Base-by-base conservation (phyloP, 92 coral and sea anemone genomes). In the Porites rus region DNA sequence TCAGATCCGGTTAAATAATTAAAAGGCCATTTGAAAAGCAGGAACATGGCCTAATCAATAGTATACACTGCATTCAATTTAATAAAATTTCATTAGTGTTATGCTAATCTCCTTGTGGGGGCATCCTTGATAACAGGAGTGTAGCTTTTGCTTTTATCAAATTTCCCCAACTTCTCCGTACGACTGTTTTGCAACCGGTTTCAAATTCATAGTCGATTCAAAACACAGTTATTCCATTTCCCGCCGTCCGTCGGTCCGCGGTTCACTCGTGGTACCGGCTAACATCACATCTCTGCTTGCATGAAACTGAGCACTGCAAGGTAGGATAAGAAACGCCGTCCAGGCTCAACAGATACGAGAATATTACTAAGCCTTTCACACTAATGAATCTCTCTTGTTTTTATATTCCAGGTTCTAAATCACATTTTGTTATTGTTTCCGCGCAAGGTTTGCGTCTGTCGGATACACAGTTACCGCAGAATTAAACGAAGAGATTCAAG, bases 1-100 rank as follows among this genome's bases (percentile, higher is more conserved):
- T 86, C 59, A 73, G 87, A 92, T 94, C 98, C 98, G 98, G 98
- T 88, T 90, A 91, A 94, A 94, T 94, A 93, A 94, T 94, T 94
- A 92, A 94, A 94, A 90, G 84, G 93, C 98, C 86, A 94, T 94
- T 94, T 94, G 91, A 91, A 92, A 94, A 93, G 94, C 84, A 94
- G 96, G 87, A 84, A 75, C 88, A 52, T 88, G 84, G 89, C 90
- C 93, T 93, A 90, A 94, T 94, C 98, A 94, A 90, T 88, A 90
- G 92, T 88, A 89, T 90, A 90, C 94, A 86, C 85, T 72, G 89
- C 81, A 94, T 92, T 94, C 96, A 90, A 90, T 94, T 94, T 94
- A 94, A 94, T 94, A 88, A 92, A 94, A 92, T 92, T 94, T 94
- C 92, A 94, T 94, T 94, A 90, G 90, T 79, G 91, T 94, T 94